These are phyloP conservation scores for Ganaspis brasiliensis DNA, from an alignment of 2,888 invertebrate species.

Conservation along the genomic window DNA sequence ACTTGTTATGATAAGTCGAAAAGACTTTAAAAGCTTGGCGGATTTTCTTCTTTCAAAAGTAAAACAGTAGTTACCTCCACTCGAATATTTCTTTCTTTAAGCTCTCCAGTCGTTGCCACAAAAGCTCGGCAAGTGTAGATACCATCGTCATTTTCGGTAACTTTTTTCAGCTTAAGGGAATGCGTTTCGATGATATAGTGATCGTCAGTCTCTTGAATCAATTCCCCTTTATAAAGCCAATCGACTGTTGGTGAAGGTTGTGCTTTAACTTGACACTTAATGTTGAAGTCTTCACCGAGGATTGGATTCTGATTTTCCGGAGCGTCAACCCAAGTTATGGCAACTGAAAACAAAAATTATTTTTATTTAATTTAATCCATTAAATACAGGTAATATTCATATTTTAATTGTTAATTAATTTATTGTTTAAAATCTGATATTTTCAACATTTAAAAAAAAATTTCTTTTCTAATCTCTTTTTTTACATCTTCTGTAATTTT, in stretches of 20 bases:
- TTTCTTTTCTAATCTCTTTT: too few relatives aligned
- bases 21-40: background rate
- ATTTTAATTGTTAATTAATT: too few relatives aligned
- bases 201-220: constrained; percentile 85
- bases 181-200: constrained; percentile 89
- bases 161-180: constrained; percentile 89
- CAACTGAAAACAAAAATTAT: constrained; percentile 83
- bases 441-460: too few relatives aligned
- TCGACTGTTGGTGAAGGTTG: constrained; percentile 92
- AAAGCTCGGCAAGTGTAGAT: constrained; percentile 93
- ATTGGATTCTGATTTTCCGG: constrained; percentile 92
- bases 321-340: constrained; percentile 93
- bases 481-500: too few relatives aligned
- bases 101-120: constrained; percentile 89
- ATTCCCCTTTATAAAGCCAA: constrained; percentile 91
- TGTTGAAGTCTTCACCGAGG: constrained; percentile 87
- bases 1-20: background rate
- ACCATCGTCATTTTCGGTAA: constrained; percentile 92
- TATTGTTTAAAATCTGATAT: too few relatives aligned
- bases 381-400: too few relatives aligned
- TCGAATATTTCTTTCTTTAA: constrained; percentile 89
- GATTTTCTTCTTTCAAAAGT: background rate
- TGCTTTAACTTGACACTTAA: constrained; percentile 92
- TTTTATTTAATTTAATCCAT: background rate
- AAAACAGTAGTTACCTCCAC: constrained; percentile 85